A percentile compares a stretch with the other conserved stretches of the same genome.
phyloP scores from a whole-genome alignment of 1,140 invertebrate species.

The Ceratina japonica region DNA sequence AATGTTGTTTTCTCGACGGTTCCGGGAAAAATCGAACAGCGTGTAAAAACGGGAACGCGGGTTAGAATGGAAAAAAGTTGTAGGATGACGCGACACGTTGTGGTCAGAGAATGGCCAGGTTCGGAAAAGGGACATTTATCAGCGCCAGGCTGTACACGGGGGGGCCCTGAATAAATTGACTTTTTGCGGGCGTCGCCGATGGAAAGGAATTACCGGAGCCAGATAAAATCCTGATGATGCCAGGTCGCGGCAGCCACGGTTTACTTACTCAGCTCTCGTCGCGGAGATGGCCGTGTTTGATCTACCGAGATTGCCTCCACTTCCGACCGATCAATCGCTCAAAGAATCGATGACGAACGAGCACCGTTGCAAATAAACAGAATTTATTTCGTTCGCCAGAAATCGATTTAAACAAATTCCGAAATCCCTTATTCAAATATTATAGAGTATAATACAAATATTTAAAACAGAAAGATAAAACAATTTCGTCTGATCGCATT shows the following conservation, averaged over 20 bases:
- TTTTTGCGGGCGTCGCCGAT: conserved; percentile 26
- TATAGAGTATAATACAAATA: too few relatives aligned
- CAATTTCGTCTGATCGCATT: too few relatives aligned
- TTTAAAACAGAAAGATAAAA: too few relatives aligned
- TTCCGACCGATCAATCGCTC: conserved; percentile 48
- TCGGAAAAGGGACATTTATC: conserved; percentile 29
- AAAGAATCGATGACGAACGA: conserved; percentile 44
- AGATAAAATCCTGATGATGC: conserved; percentile 63
- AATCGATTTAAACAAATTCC: conserved; percentile 8
- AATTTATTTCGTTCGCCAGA: conserved; percentile 5
- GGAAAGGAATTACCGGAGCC: conserved; percentile 50
- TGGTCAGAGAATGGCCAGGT: conserved; percentile 6
- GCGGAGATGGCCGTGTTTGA: conserved; percentile 41
- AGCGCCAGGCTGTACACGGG: not conserved
- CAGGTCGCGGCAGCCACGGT: conserved; percentile 48
- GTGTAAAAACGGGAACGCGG: not conserved
- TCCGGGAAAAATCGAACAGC: not conserved
- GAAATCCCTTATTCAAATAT: too few relatives aligned
- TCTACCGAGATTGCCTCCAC: conserved; percentile 44
- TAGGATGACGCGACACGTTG: conserved; percentile 17
- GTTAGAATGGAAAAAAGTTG: too few relatives aligned
- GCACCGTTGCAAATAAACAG: not conserved
- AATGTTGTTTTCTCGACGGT: too few relatives aligned
- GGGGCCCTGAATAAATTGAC: conserved; percentile 37
- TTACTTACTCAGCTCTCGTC: conserved; percentile 60